These are phyloP conservation scores for Centropyge bicolor DNA, from an alignment of 2,797 vertebrate genomes.

Conservation along the genomic window DNA sequence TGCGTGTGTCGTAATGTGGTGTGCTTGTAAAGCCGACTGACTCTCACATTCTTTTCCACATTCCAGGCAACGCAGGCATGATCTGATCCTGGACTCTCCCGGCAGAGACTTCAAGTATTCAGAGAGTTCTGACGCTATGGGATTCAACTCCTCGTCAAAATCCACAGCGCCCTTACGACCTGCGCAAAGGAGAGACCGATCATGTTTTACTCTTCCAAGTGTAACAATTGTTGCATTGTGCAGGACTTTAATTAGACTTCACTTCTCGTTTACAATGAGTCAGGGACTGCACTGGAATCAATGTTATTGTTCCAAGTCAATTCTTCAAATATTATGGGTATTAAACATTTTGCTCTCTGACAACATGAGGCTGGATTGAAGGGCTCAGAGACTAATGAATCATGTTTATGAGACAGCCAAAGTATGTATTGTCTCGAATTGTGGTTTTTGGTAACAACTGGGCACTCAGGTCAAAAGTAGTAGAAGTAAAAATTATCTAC, in stretches of 20 bases:
- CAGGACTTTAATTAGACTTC: not conserved
- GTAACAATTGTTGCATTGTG: not conserved
- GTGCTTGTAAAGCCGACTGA: constrained; percentile 71
- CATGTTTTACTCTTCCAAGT: not conserved
- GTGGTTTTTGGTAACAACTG: no score
- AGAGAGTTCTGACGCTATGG: constrained; percentile 63
- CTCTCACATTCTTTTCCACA: constrained; percentile 73
- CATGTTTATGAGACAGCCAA: no score
- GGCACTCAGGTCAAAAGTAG: no score
- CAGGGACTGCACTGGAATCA: not conserved
- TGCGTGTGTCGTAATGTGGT: constrained; percentile 63
- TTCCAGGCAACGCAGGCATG: constrained; percentile 67
- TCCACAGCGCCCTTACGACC: constrained; percentile 70
- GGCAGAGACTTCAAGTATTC: constrained; percentile 78
- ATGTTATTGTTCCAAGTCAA: not conserved
- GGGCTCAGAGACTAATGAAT: not conserved
- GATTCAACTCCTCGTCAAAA: constrained; percentile 59
- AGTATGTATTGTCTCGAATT: no score
- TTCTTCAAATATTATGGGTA: not conserved
- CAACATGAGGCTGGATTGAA: not conserved
- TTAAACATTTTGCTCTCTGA: not conserved
- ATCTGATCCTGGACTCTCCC: constrained; percentile 70
- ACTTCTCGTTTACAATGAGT: not conserved
- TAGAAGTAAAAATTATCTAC: not conserved
- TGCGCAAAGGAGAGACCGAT: constrained; percentile 36